Evolutionary conservation across 2,113 vertebrate genomes (phyloP).

Genomic region (Ceuthmochares aereus): DNA sequence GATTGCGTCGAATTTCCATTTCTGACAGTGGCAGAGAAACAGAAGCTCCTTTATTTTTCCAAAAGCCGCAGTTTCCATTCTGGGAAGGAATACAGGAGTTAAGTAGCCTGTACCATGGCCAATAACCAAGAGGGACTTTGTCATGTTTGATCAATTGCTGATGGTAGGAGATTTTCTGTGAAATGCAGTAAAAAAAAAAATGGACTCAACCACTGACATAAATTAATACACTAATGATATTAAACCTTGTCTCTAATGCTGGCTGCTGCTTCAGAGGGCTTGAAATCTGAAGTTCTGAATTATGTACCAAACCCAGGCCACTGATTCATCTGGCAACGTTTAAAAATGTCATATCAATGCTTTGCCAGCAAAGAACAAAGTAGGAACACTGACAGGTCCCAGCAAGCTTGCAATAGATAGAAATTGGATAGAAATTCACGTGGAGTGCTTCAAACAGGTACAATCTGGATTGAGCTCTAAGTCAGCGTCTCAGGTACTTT

Average conservation of each 20-base stretch:
- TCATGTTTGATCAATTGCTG: constrained; percentile 49
- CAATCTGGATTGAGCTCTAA: not conserved
- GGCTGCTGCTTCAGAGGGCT: constrained; percentile 6
- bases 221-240: constrained; percentile 53
- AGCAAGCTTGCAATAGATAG: not conserved
- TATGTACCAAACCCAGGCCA: constrained; percentile 10
- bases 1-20: constrained; percentile 37
- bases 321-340: constrained; percentile 27
- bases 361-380: constrained; percentile 49
- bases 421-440: not conserved
- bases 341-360: constrained; percentile 45
- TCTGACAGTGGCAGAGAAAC: constrained; percentile 55
- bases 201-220: constrained; percentile 21
- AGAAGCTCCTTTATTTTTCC: constrained; percentile 60
- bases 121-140: constrained; percentile 34
- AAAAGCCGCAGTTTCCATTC: constrained; percentile 39
- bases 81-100: constrained; percentile 19
- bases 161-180: constrained; percentile 37
- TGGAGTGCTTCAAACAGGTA: not conserved
- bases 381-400: not conserved
- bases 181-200: not conserved
- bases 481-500: not conserved
- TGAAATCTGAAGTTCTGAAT: constrained; percentile 29
- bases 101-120: not conserved
- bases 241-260: constrained; percentile 34